Percentiles rank a stretch among this genome's conserved stretches.
Evolutionary conservation across 2,113 vertebrate species (phyloP).

Genomic region (human (Homo sapiens)): GRCh38 chr11:49057501-49058000

Average conservation of each 20-base stretch:
- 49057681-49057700: neutral
- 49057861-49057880: neutral
- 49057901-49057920: neutral
- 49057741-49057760: neutral
- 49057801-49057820: neutral
- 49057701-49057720: neutral
- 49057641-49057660: fast-evolving
- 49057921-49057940: neutral
- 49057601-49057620: neutral
- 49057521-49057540: too few relatives aligned
- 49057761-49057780: neutral
- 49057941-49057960: neutral
- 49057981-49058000: neutral
- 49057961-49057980: neutral
- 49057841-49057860: neutral
- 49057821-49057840: neutral
- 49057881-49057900: neutral
- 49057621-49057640: neutral
- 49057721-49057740: neutral
- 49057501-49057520: too few relatives aligned
- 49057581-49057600: neutral
- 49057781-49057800: neutral
- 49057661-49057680: neutral
- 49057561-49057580: neutral
- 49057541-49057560: neutral